Base-by-base conservation (phyloP, 2,113 vertebrate species). In the Rousettus leschenaultii region DNA sequence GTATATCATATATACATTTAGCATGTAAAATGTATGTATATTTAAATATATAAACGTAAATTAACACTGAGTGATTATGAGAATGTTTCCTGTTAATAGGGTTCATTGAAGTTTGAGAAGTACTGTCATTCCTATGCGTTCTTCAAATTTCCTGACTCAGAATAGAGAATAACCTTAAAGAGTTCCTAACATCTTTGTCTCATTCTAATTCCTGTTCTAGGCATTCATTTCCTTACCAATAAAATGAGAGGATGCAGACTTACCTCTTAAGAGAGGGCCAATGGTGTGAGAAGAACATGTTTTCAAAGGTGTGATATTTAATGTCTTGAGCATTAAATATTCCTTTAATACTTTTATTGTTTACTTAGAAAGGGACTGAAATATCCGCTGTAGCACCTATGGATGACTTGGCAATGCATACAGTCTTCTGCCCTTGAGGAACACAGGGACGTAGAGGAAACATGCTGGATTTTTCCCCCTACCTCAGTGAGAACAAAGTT, bases 311-410 rank as follows among this genome's bases (percentile, higher is more conserved):
- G 4, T 38, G 6, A 15, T 33, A 51, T 91, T 71, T 73, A 71
- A 59, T 71, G 33, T 24, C n/a, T 53, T 66, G 59, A 53, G 43
- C 59, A 89, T 53, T 53, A 89, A 78, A 66, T 89, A 30, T 30
- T 24, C 3, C 5, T 71, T 80, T 43, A 63, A 63, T 59, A 66
- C 12, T 61, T 83, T 43, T 24, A n/a, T 26, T 74, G 5, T 55
- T 97, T 93, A 14, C 35, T 82, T 73, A 68, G 63, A 80, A 97
- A 94, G 40, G 45, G 30, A 66, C 15, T n/a, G n/a, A 40, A 90
- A 24, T 73, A 78, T 33, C 16, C 16, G 30, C 12, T 19, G 5
- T 14, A 35, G 26, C 7, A 48, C 75, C 12, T 26, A 3, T 7
- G 3, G 68, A n/a, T n/a, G 28, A 33, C 40, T 2, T 43, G 45